Evolutionary conservation across 2,797 vertebrate genomes (phyloP), one percentile per base, ranked within the genome.

Genomic region (Halcyon chelicuti): DNA sequence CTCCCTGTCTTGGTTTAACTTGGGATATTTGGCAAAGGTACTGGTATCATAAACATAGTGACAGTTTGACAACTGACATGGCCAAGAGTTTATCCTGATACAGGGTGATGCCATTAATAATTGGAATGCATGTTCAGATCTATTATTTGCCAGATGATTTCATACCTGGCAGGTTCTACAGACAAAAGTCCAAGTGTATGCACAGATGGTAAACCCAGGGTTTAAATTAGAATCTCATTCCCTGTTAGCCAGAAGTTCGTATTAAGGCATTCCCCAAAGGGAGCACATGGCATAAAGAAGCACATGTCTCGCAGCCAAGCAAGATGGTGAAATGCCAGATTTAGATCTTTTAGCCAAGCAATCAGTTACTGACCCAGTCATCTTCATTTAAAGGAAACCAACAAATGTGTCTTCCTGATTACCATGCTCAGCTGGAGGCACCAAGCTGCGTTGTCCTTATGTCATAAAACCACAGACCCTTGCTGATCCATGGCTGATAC

Each of bases 141-240:
- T 90, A 65, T 92, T 89, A 51, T 93, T 94, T 89, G 87, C 90
- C 90, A 89, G 94, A 82, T 96, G 80, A 97, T 93, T 96, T 93
- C 90, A 75, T 96, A 96, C 80, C 96, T 96, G 94, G 93, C 92
- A 91, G 71, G 78, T 91, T 85, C 28, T 13, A 55, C 78, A 95
- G 78, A 94, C 83, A 58, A 77, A 92, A 90, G 52, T 96, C 90
- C 90, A 95, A 96, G 86, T 81, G 61, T 51, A n/a, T 10, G 73
- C 93, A 80, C 93, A 96, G 95, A 94, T 96, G 95, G 94, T 90
- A 91, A 94, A 63, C 39, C 71, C 39, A 29, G 79, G 63, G 71
- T 91, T 96, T 90, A 89, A 94, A 93, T 96, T 96, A 95, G 90
- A 95, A 89, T 90, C 90, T 94, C 78, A 57, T 91, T 93, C 86